Percentiles rank a stretch among this genome's conserved stretches.
phyloP scores from a whole-genome alignment of 2,888 invertebrate genomes.

The Drosophila kokeensis region DNA sequence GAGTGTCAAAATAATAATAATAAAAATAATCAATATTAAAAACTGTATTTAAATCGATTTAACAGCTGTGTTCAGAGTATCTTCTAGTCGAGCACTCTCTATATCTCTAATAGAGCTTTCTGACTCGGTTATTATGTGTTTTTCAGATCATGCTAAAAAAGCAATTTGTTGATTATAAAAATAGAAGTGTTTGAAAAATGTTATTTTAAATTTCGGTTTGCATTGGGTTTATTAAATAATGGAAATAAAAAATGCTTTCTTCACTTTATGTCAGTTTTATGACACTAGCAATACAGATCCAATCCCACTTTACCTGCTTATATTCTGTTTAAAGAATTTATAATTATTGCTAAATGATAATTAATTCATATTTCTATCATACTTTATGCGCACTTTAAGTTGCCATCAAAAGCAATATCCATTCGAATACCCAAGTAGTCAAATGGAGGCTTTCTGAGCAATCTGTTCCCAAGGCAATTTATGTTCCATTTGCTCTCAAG shows the following conservation, averaged over 20 bases:
- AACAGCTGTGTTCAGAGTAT: neutral
- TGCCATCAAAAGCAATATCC: neutral
- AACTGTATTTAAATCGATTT: neutral
- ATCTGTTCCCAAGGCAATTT: slow-evolving; percentile 17
- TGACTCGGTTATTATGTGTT: neutral
- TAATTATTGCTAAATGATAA: neutral
- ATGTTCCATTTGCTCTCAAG: slow-evolving; percentile 27
- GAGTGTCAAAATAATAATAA: neutral
- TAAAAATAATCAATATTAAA: neutral
- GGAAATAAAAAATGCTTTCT: neutral
- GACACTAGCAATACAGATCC: neutral
- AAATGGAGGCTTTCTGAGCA: slow-evolving; percentile 3
- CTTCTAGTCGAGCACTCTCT: neutral
- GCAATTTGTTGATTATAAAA: neutral
- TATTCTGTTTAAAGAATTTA: neutral
- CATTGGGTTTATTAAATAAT: neutral
- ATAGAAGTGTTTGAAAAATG: neutral
- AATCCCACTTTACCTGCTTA: neutral
- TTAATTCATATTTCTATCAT: neutral
- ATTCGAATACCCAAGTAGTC: slow-evolving; percentile 1
- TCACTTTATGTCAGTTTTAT: too few relatives aligned
- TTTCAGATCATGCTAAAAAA: neutral
- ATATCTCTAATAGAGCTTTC: neutral
- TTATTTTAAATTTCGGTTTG: neutral
- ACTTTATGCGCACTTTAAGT: neutral